Conservation (phyloP, 2,797 vertebrate species). For the Prunella strophiata region DNA sequence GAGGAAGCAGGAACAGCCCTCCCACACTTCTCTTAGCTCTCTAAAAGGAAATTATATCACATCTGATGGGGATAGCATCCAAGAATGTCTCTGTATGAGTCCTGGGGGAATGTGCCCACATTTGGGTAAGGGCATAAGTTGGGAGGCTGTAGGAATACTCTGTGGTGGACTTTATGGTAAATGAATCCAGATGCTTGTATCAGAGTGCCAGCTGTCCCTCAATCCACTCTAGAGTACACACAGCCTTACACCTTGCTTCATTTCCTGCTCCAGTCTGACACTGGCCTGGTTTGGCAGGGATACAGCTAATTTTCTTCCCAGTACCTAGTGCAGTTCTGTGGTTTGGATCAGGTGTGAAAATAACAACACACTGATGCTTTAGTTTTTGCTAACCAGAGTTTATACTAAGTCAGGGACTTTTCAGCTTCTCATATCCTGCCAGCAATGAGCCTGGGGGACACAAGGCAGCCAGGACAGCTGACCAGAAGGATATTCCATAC, state of each 20-base stretch:
- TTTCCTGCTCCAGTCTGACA: background rate
- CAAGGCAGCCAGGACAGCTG: background rate
- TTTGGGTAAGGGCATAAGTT: background rate
- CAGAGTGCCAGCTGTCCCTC: background rate
- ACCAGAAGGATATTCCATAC: background rate
- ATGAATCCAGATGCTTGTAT: background rate
- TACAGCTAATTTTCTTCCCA: background rate
- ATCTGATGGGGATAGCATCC: background rate
- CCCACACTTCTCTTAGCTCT: background rate
- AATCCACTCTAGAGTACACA: background rate
- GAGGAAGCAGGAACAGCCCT: slow-evolving; percentile 12
- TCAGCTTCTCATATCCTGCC: background rate
- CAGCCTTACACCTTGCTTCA: background rate
- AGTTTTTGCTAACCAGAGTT: background rate
- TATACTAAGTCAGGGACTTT: background rate
- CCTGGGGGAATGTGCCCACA: background rate
- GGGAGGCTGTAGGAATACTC: background rate
- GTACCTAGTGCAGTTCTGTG: background rate
- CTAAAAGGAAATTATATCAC: background rate
- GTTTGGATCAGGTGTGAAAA: background rate
- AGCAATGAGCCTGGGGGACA: background rate
- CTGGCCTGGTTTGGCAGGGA: background rate
- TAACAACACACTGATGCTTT: background rate
- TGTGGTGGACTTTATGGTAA: background rate
- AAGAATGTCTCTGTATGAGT: background rate